Base-by-base conservation (phyloP, 2,888 invertebrate genomes). In the Hyalella azteca region DNA sequence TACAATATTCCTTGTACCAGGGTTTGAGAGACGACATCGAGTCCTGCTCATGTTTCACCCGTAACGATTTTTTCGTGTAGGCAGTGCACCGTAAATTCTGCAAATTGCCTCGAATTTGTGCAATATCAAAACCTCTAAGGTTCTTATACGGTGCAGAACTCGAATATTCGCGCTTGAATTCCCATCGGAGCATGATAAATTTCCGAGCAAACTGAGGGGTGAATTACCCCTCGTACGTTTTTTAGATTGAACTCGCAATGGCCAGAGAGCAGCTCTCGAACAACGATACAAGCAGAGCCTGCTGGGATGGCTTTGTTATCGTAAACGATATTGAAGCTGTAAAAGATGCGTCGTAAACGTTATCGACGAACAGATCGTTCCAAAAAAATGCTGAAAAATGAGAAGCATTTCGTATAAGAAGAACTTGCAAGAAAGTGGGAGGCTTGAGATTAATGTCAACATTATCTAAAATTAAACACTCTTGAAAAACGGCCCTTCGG, bases 161-260 rank as follows among this genome's bases (percentile, higher is more conserved):
- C 66, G 66, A 66, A 66, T 66, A 66, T 66, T 66, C 66, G 29
- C 36, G 66, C 36, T 66, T 66, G 66, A 66, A 66, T 66, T 66
- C 66, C 66, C 66, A 32, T 36, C 19, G 66, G 66, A 66, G 36
- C 66, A 66, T 66, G 66, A 66, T 66, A 66, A 66, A 66, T 66
- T 66, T 36, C 36, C 36, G 66, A 36, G 39, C 66, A 66, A 66
- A 66, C 66, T 66, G 66, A 36, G 66, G 29, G 29, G 36, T 22
- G 66, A 66, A 66, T 66, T 66, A 36, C 66, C n/a, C 36, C 32
- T 66, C 66, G 66, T 66, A 66, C 36, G n/a, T 66, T 66, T 54
- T 66, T 66, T 66, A 36, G 36, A 36, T 36, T 36, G 5, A 36
- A 36, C 11, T 66, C n/a, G n/a, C n/a, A n/a, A n/a, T n/a, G n/a